Evolutionary conservation across 2,888 invertebrate genomes (phyloP).

Genomic region (Epinotia ramella): DNA sequence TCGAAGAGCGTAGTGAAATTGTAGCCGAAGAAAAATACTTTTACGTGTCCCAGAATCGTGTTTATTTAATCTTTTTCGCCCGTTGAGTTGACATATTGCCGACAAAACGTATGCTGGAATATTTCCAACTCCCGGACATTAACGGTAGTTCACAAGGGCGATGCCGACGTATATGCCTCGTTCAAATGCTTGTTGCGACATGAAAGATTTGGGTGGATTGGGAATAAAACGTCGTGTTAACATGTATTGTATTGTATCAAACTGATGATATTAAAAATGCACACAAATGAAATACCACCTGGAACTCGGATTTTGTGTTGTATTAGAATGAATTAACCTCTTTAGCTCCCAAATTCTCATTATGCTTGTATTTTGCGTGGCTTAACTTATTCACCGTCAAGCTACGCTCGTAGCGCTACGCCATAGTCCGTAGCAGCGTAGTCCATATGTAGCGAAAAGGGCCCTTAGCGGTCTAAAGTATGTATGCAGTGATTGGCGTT

Average conservation of each 20-base stretch:
- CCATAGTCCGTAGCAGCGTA: no score
- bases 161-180: conserved; percentile 14
- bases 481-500: no score
- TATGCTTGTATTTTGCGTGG: no score
- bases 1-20: conserved; percentile 2
- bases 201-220: conserved; percentile 19
- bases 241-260: not conserved
- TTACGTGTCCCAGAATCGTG: conserved; percentile 30
- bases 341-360: not conserved
- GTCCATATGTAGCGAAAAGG: no score
- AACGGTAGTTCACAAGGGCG: conserved; percentile 37
- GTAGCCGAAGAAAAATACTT: conserved; percentile 26
- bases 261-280: not conserved
- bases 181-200: conserved; percentile 23
- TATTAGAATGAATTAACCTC: not conserved
- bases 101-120: conserved; percentile 42
- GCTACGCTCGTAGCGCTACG: no score
- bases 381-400: no score
- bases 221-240: not conserved
- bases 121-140: conserved; percentile 41
- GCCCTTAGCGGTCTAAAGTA: no score
- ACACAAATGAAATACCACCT: not conserved
- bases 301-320: no score
- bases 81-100: conserved; percentile 42
- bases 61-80: conserved; percentile 36